Evolutionary conservation across 2,113 vertebrate species (phyloP).

Genomic region (Calidris pygmaea): DNA sequence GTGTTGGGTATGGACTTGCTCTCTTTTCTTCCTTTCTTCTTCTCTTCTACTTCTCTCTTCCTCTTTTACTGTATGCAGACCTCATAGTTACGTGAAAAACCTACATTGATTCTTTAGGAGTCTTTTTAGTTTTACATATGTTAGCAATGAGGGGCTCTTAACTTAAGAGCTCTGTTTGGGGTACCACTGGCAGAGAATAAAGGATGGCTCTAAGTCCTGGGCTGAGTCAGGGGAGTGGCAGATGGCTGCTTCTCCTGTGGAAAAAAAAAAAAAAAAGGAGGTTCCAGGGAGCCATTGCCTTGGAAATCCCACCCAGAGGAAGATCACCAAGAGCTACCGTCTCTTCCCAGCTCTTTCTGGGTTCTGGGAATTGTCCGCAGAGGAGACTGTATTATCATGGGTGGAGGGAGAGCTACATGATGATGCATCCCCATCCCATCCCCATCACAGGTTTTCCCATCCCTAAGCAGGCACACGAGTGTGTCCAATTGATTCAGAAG

Average conservation of each 20-base stretch:
- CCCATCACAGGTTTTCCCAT: background rate
- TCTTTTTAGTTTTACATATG: background rate
- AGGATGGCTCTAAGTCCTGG: background rate
- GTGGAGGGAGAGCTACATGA: background rate
- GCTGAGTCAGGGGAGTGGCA: background rate
- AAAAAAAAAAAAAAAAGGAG: background rate
- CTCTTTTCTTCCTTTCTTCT: background rate
- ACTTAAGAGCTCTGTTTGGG: background rate
- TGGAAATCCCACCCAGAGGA: background rate
- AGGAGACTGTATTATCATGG: background rate
- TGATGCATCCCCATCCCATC: background rate
- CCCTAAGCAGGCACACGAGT: background rate
- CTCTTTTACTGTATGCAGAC: background rate
- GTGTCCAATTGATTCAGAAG: background rate
- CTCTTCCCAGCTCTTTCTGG: background rate
- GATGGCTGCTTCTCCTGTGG: background rate
- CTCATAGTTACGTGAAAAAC: background rate
- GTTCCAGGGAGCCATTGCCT: background rate
- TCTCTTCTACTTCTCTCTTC: background rate
- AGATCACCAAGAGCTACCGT: background rate
- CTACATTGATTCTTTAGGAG: background rate
- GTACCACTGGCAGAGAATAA: background rate
- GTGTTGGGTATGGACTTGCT: background rate
- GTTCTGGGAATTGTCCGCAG: background rate
- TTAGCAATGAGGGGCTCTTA: background rate